Base-by-base conservation (phyloP, 2,888 invertebrate genomes). In the Heliconius sara region DNA sequence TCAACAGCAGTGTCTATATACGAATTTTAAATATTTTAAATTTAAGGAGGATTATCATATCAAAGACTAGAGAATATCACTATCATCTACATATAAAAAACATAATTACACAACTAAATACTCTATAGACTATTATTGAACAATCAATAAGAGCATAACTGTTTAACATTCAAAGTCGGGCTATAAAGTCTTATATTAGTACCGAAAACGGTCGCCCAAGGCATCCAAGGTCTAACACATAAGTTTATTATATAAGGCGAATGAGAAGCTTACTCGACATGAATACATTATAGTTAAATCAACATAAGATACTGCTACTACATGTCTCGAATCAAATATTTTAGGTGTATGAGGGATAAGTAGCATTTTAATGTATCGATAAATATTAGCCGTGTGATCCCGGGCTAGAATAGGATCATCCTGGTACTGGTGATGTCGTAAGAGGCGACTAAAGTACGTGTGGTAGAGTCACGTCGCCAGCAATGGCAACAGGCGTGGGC, bases 81-180 rank as follows among this genome's bases (percentile, higher is more conserved):
- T 12, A 12, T 43, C 12, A 12, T 12, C 2, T 27, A 43, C 3
- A 43, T 43, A 13, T 43, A 43, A 52, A 6, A 52, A 52, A 22
- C 22, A 52, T 52, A 52, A 52, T 52, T 52, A 2, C 7, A 52
- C 16, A 19, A 34, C 0, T 34, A 34, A 34, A 4, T 47, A 47
- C 16, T 39, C 9, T 27, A 27, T 27, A 27, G 27, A 27, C 27
- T 30, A 30, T 30, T 30, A 30, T 30, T 4, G 30, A 30, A 30
- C 30, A 30, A 30, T 4, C 63, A 75, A 65, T 75, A 39, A 73
- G 60, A 67, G 76, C 78, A 67, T 76, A 80, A 80, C 71, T 80
- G 74, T 73, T 81, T 79, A 81, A 79, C 79, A 79, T 77, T 79
- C 79, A 79, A 81, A 79, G 76, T 43, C 70, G 74, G 81, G 60